phyloP scores from a whole-genome alignment of 2,888 invertebrate genomes.

The Brassicogethes aeneus region DNA sequence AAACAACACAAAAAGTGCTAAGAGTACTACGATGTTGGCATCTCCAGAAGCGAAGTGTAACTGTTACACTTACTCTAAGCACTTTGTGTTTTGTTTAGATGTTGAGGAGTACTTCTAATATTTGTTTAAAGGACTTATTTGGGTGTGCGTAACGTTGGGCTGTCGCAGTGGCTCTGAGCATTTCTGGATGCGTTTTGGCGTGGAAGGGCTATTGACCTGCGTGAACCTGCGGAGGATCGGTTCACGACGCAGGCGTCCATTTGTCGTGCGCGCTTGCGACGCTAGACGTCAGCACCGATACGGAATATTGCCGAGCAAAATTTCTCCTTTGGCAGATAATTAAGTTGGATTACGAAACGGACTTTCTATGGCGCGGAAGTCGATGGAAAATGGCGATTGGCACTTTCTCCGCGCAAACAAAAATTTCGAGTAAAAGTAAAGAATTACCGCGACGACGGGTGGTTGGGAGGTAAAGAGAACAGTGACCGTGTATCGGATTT shows the following conservation, averaged over 20 bases:
- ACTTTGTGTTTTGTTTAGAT: no score
- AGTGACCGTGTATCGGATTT: neutral
- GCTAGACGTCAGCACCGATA: conserved; percentile 27
- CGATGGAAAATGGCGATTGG: neutral
- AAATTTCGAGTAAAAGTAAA: conserved; percentile 6
- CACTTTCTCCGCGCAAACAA: conserved; percentile 15
- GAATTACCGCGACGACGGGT: no score
- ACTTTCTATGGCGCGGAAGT: conserved; percentile 1
- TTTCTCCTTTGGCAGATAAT: no score
- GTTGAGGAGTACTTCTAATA: no score
- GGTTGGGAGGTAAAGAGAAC: no score
- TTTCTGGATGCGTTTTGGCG: conserved; percentile 3
- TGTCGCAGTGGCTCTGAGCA: neutral
- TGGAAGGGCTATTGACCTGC: conserved; percentile 10
- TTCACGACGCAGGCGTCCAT: conserved; percentile 13
- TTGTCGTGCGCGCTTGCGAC: conserved; percentile 21
- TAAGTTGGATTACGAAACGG: conserved; percentile 23
- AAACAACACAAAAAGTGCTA: no score
- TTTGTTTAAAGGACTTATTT: no score
- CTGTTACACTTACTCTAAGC: no score
- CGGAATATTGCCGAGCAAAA: neutral
- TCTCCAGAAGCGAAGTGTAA: no score
- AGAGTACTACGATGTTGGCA: no score
- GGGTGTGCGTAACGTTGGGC: no score
- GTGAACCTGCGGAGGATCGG: no score